A percentile compares a stretch with the other conserved stretches of the same genome.
These are phyloP conservation scores for Notarius quadriscutis DNA, from an alignment of 2,113 vertebrate species.

Conservation along the genomic window DNA sequence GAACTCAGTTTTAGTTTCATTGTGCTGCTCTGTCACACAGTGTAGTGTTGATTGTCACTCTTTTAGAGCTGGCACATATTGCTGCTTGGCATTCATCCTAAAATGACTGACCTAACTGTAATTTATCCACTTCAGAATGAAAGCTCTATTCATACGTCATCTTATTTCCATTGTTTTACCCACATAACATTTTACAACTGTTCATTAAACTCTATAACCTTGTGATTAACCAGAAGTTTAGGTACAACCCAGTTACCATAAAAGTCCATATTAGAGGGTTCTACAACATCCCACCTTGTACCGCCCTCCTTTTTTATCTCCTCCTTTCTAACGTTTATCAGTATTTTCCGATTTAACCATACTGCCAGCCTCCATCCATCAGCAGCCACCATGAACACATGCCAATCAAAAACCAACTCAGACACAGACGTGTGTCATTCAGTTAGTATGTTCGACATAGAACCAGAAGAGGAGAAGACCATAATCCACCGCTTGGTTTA, in stretches of 20 bases:
- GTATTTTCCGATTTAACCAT: not conserved
- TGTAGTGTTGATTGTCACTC: not conserved
- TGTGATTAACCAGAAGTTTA: not conserved
- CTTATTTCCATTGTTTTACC: not conserved
- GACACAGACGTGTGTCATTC: slow-evolving; percentile 44
- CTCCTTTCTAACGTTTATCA: slow-evolving; percentile 23
- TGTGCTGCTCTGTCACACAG: not conserved
- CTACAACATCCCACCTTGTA: not conserved
- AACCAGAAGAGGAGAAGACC: slow-evolving; percentile 26
- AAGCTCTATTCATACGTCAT: not conserved
- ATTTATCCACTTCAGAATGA: not conserved
- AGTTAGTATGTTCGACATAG: slow-evolving; percentile 17
- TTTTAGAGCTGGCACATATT: not conserved
- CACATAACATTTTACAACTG: not conserved
- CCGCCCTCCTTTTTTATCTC: not conserved
- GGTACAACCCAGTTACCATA: not conserved
- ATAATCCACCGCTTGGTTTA: not conserved
- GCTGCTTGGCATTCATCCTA: not conserved
- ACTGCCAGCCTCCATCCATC: not conserved
- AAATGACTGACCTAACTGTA: not conserved
- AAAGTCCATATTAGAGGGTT: not conserved
- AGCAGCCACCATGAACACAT: slow-evolving; percentile 13
- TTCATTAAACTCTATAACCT: not conserved
- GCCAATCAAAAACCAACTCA: slow-evolving; percentile 22
- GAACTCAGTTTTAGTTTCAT: not conserved